phyloP scores from a whole-genome alignment of 2,888 invertebrate species.

The Euplexia lucipara region DNA sequence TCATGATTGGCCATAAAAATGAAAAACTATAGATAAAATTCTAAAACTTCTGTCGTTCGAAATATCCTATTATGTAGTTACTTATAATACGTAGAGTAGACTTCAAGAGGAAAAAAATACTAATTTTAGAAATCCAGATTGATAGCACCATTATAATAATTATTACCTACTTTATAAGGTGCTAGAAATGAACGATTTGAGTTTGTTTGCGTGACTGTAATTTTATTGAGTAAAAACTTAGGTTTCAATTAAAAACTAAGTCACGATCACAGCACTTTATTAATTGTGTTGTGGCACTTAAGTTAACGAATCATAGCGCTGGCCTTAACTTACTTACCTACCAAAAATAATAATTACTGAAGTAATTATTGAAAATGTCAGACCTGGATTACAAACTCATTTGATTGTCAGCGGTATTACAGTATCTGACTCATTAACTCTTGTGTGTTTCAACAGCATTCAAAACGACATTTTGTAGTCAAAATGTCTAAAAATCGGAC shows the following conservation, averaged over 20 bases:
- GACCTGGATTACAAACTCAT: neutral
- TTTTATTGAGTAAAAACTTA: constrained; percentile 13
- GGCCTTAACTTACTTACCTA: neutral
- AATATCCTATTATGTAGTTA: too few relatives aligned
- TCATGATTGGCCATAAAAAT: too few relatives aligned
- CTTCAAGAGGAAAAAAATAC: constrained; percentile 22
- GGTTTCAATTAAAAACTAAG: constrained; percentile 36
- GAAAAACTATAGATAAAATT: constrained; percentile 16
- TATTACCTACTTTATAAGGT: constrained; percentile 22
- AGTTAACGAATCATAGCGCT: constrained; percentile 4
- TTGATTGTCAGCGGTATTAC: neutral
- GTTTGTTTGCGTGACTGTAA: constrained; percentile 33
- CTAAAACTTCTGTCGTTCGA: too few relatives aligned
- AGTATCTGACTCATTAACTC: too few relatives aligned
- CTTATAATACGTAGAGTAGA: too few relatives aligned
- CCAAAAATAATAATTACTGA: neutral
- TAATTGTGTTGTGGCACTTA: constrained; percentile 14
- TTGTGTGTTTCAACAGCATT: neutral
- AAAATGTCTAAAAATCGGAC: constrained; percentile 6
- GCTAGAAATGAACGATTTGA: constrained; percentile 14
- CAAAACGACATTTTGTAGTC: neutral
- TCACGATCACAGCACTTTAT: constrained; percentile 13
- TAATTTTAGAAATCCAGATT: constrained; percentile 8
- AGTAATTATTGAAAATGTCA: neutral
- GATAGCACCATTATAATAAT: neutral